Percentiles rank a stretch among this genome's conserved stretches.
phyloP scores from a whole-genome alignment of 2,797 vertebrate genomes.

The Lagodon rhomboides region DNA sequence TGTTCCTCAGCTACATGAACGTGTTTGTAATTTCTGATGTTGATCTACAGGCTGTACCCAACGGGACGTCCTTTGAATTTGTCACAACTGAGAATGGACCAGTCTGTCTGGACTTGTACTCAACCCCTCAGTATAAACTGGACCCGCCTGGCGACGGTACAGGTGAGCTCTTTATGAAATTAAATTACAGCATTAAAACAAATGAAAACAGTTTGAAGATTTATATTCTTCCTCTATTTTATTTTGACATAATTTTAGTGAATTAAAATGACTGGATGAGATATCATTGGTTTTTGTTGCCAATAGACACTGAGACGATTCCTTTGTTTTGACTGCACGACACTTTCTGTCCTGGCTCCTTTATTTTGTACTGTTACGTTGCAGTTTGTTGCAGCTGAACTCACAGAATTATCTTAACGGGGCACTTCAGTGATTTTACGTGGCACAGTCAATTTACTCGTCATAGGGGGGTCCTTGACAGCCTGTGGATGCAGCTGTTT shows the following conservation, averaged over 20 bases:
- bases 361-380: slow-evolving; percentile 3
- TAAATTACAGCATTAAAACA: too few relatives aligned
- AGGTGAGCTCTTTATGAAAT: slow-evolving; percentile 80
- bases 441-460: slow-evolving; percentile 3
- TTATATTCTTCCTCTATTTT: not conserved
- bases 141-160: slow-evolving; percentile 80
- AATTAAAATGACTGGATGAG: not conserved
- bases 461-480: not conserved
- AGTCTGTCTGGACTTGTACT: slow-evolving; percentile 89
- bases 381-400: not conserved
- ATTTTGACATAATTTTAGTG: not conserved
- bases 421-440: not conserved
- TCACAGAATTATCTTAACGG: not conserved
- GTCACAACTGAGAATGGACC: slow-evolving; percentile 92
- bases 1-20: not conserved
- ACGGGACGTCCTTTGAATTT: slow-evolving; percentile 94
- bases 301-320: not conserved
- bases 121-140: slow-evolving; percentile 95
- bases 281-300: too few relatives aligned
- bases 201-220: not conserved
- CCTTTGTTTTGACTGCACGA: not conserved
- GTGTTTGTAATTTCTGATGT: slow-evolving; percentile 23
- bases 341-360: not conserved
- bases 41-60: slow-evolving; percentile 88
- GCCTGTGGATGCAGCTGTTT: slow-evolving; percentile 15